A percentile compares a stretch with the other conserved stretches of the same genome.
Conservation (phyloP, 1,140 invertebrate species). For the Venustaconcha ellipsiformis region DNA sequence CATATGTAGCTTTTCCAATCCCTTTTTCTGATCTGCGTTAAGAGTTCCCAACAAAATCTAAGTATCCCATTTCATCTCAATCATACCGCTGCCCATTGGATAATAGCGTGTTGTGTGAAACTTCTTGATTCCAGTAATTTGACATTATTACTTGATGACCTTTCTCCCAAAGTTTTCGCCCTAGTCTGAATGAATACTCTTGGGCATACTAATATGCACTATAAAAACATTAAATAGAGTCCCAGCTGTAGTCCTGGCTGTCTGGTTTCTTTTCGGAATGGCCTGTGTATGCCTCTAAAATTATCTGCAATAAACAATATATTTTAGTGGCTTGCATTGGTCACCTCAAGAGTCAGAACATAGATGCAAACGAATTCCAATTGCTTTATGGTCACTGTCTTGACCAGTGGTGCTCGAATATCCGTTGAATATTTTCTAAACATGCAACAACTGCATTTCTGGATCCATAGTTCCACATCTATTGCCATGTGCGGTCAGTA, state of each 20-base stretch:
- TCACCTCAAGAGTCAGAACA: conserved; percentile 17
- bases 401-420: conserved; percentile 10
- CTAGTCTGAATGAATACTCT: conserved; percentile 20
- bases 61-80: conserved; percentile 12
- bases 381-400: conserved; percentile 10
- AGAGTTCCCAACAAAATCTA: conserved; percentile 10
- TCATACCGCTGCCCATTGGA: not conserved
- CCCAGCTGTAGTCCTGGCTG: conserved; percentile 30
- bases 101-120: conserved; percentile 1
- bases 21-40: not conserved
- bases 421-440: conserved; percentile 13
- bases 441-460: conserved; percentile 18
- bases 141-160: conserved; percentile 24
- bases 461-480: conserved; percentile 14
- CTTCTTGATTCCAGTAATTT: conserved; percentile 7
- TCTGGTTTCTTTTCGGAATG: conserved; percentile 31
- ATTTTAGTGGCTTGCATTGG: conserved; percentile 11
- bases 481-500: conserved; percentile 7
- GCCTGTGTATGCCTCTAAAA: conserved; percentile 29
- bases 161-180: conserved; percentile 32
- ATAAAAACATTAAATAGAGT: conserved; percentile 25
- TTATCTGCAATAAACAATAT: conserved; percentile 32
- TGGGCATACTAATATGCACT: conserved; percentile 25
- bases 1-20: conserved; percentile 21
- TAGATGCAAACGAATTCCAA: conserved; percentile 21